Evolutionary conservation across 1,140 invertebrate species (phyloP).

Genomic region (Polypedilum vanderplanki): DNA sequence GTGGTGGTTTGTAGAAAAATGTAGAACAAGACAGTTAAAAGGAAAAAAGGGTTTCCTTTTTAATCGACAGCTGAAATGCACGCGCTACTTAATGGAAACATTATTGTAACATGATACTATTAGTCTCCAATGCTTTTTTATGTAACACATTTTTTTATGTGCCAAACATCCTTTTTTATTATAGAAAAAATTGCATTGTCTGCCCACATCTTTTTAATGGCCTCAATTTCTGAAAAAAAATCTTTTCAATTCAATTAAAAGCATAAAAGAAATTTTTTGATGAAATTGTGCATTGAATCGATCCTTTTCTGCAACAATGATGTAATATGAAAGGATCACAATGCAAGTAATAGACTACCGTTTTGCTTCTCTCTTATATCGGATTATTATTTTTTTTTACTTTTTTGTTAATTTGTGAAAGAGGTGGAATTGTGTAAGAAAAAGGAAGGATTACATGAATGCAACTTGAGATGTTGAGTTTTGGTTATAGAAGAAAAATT

Average conservation of each 20-base stretch:
- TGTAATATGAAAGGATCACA: background rate
- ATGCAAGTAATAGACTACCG: background rate
- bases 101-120: background rate
- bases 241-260: constrained; percentile 21
- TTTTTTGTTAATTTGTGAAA: background rate
- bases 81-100: background rate
- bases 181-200: background rate
- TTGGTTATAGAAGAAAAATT: background rate
- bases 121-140: background rate
- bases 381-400: background rate
- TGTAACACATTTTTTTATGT: constrained; percentile 20
- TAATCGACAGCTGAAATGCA: constrained; percentile 11
- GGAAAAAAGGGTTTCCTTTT: constrained; percentile 8
- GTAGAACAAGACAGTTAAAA: constrained; percentile 1
- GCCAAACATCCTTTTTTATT: constrained; percentile 27
- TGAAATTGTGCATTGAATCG: constrained; percentile 15
- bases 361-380: background rate
- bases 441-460: no score
- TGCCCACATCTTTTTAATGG: background rate
- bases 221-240: background rate
- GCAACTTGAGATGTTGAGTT: background rate
- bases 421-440: constrained; percentile 8
- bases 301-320: background rate
- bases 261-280: background rate
- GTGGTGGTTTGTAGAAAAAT: background rate